Evolutionary conservation across 2,797 vertebrate species (phyloP).

Genomic region (Mycteria americana): DNA sequence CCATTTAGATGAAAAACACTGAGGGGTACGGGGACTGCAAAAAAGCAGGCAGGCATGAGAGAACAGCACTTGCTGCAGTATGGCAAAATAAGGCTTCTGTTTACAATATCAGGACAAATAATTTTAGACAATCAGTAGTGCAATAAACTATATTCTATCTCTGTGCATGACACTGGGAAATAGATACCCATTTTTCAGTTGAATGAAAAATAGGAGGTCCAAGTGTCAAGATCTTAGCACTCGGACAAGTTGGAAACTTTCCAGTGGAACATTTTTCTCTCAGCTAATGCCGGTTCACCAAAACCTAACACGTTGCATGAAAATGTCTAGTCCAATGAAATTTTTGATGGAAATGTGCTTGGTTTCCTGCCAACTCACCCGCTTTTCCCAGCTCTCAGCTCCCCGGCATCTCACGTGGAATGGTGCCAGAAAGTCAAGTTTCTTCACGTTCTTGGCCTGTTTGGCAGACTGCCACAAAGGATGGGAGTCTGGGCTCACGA

Average conservation of each 20-base stretch:
- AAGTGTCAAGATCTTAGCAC: constrained; percentile 1
- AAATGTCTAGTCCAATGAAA: constrained; percentile 69
- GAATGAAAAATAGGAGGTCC: constrained; percentile 15
- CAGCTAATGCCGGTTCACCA: constrained; percentile 56
- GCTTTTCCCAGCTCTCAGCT: constrained; percentile 61
- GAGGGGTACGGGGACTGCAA: not conserved
- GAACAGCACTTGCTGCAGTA: not conserved
- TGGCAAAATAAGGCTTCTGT: not conserved
- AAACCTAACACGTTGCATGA: constrained; percentile 61
- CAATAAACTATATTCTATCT: not conserved
- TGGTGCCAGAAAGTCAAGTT: constrained; percentile 63
- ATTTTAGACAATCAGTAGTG: not conserved
- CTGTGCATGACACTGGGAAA: not conserved
- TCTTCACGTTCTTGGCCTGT: constrained; percentile 59
- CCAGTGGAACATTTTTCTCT: constrained; percentile 66
- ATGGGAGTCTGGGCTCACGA: constrained; percentile 57
- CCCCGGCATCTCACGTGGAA: constrained; percentile 35
- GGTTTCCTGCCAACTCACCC: constrained; percentile 48
- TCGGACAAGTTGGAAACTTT: constrained; percentile 41
- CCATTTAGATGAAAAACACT: not conserved
- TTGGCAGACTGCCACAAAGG: constrained; percentile 59
- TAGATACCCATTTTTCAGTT: constrained; percentile 24
- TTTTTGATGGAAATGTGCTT: constrained; percentile 66
- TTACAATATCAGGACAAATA: not conserved
- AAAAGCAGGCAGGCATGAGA: not conserved